Evolutionary conservation across 2,888 invertebrate species (phyloP), one percentile per base, ranked within the genome.

Genomic region (Pachycephus smyrnensis): DNA sequence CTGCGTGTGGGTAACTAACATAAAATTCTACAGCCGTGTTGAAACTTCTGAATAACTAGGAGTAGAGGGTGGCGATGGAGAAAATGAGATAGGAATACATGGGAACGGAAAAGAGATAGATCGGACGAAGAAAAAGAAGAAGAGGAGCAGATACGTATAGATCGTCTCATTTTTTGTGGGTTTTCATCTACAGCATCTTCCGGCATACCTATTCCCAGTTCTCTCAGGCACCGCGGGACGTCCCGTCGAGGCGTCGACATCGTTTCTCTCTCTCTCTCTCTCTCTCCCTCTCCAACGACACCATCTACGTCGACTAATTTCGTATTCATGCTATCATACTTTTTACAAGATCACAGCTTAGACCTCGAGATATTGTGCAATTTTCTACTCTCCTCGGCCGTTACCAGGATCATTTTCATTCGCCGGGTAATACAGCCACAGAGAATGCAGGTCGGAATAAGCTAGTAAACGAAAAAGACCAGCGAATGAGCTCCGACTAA

Each of bases 261-360:
- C 3, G n/a, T 32, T 1, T n/a, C 30, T 71, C 15, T 12, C 71
- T 32, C 30, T 32, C 71, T 32, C 71, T 32, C 71, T 32, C 11
- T 15, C 71, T 40, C 23, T 23, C 15, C 15, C 40, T 55, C 55
- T 23, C 9, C 23, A 23, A 33, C 71, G 30, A 33, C 33, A 23
- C 30, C 71, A 31, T 30, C 31, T 2, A 31, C n/a, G 33, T 11
- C 71, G 35, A 31, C 78, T 78, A 76, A 78, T 78, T 78, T 76
- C 71, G 78, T 76, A 78, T 78, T 78, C 78, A 78, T 78, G 78
- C 69, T 71, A 68, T 75, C 68, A 68, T 78, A 78, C 76, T 78
- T 78, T 76, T 36, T 68, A 31, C 55, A 55, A 68, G 78, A 74
- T 36, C 74, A 55, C 55, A 55, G 55, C 55, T 55, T 55, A 55